Evolutionary conservation across 2,797 vertebrate genomes (phyloP).

Genomic region (Vespertilio murinus): DNA sequence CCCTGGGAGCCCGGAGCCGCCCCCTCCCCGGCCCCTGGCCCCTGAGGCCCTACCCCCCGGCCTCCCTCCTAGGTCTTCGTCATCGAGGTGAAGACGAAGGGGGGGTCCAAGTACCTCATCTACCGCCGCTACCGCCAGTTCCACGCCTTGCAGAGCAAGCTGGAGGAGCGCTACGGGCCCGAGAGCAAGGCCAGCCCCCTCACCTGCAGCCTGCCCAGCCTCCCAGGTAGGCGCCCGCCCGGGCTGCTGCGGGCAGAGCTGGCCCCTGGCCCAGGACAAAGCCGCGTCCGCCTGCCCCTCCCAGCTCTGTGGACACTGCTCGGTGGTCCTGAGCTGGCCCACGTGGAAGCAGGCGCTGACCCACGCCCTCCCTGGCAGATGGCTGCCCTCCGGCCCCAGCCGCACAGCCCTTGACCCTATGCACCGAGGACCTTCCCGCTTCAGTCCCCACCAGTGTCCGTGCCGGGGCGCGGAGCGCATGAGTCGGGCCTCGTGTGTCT

Average conservation of each 20-base stretch:
- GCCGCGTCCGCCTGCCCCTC: fast-evolving
- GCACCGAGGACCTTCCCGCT: fast-evolving
- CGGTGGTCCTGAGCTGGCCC: fast-evolving
- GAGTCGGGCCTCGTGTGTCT: background rate
- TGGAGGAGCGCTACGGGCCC: slow-evolving; percentile 89
- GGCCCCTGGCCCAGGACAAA: background rate
- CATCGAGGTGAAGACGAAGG: slow-evolving; percentile 95
- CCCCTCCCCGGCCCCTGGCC: background rate
- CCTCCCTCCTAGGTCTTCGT: slow-evolving; percentile 88
- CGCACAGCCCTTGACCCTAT: background rate
- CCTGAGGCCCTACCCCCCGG: background rate
- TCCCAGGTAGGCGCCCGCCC: slow-evolving; percentile 87
- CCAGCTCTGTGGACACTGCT: fast-evolving
- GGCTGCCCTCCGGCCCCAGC: too few relatives aligned
- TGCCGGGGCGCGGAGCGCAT: background rate
- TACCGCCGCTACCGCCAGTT: slow-evolving; percentile 95
- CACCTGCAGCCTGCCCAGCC: slow-evolving; percentile 86
- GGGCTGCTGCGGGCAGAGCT: background rate
- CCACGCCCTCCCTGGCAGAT: background rate
- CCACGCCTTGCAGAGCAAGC: slow-evolving; percentile 88
- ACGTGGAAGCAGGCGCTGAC: fast-evolving
- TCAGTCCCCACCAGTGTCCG: fast-evolving
- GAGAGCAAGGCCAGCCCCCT: slow-evolving; percentile 83
- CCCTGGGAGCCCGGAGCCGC: background rate
- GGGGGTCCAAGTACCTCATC: slow-evolving; percentile 93